Conservation (phyloP, 2,797 vertebrate species). For the Mus spretus region DNA sequence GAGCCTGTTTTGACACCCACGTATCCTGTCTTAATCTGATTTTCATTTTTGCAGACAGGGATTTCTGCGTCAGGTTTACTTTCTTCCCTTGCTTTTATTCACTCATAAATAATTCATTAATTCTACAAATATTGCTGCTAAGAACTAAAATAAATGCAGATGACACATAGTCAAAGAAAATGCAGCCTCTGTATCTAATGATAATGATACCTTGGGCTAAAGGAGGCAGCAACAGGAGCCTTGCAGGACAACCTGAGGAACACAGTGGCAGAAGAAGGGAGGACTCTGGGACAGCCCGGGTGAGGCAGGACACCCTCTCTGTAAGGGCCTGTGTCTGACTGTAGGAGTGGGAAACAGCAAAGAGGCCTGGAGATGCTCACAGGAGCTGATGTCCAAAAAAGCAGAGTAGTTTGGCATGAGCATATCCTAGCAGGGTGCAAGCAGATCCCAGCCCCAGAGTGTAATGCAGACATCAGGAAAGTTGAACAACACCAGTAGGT, state of each 20-base stretch:
- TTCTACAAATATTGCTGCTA: constrained; percentile 79
- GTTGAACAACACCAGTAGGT: background rate
- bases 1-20: constrained; percentile 61
- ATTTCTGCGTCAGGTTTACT: constrained; percentile 78
- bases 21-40: constrained; percentile 65
- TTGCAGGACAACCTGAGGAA: background rate
- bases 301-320: background rate
- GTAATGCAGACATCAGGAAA: background rate
- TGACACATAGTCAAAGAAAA: constrained; percentile 75
- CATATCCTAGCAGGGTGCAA: too few relatives aligned
- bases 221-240: constrained; percentile 1
- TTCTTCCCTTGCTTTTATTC: constrained; percentile 76
- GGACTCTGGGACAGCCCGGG: background rate
- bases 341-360: rapidly evolving
- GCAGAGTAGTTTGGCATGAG: too few relatives aligned
- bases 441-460: background rate
- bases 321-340: too few relatives aligned
- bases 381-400: background rate
- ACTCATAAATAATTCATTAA: constrained; percentile 83
- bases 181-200: constrained; percentile 69
- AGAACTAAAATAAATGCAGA: constrained; percentile 67
- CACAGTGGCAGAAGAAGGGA: background rate
- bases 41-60: constrained; percentile 67
- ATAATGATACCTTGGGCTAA: constrained; percentile 21
- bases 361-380: background rate